Base-by-base conservation (phyloP, 2,797 vertebrate genomes). In the Protonibea diacanthus region DNA sequence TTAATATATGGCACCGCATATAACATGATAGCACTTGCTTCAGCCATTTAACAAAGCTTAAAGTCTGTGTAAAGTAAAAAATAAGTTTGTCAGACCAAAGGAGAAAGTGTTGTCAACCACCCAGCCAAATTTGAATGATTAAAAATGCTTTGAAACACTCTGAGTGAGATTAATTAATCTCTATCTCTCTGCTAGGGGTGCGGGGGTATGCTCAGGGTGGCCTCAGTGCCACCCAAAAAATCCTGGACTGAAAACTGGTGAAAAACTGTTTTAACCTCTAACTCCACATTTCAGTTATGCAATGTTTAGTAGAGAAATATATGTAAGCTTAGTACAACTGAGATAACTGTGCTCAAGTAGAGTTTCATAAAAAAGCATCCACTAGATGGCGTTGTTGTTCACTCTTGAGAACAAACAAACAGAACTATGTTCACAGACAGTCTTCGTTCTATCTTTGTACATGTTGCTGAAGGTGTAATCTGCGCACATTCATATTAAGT, bases 311-410 rank as follows among this genome's bases (percentile, higher is more conserved):
- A 38, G 33, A 38, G 9, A 47, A 13, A 45, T 23, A 38, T 9
- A 12, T 65, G 4, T 15, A 70, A 47, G 7, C 6, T 27, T 15
- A 18, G 20, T 45, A 11, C 14, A 27, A 21, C 13, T 27, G 8
- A 44, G 8, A 47, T 6, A 71, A 21, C 2, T 6, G 4, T 33
- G 5, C 3, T 20, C 12, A 58, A 13, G 5, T 9, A 3, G 42
- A 7, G 14, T 48, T 55, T 65, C 59, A 13, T 20, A 10, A 11
- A 17, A 17, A 49, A 67, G 8, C 0, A 38, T 38, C 69, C 86
- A 56, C 68, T 48, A 63, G 80, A 81, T 78, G 80, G 57, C 13
- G 25, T 21, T 58, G 29, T 59, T 72, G 44, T 20, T 44, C 12
- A 44, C 4, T 44, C 12, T 44, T 44, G 42, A 13, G 7, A 33